Evolutionary conservation across 1,140 invertebrate species (phyloP), one percentile per base, ranked within the genome.

Genomic region (Caenorhabditis inopinata): DNA sequence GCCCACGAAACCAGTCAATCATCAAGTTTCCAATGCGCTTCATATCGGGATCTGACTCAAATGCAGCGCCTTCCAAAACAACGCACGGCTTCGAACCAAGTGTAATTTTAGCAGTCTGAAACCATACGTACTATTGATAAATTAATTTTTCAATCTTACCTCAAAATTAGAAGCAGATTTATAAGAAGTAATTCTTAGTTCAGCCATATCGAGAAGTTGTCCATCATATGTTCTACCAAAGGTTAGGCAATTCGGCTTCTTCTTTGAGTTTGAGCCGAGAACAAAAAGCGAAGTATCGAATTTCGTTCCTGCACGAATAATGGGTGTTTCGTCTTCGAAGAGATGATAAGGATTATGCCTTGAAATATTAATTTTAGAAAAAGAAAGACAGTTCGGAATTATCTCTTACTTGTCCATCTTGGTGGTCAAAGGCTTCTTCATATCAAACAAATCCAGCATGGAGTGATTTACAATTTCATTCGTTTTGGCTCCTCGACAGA

Each of bases 151-250:
- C 0, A 74, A 46, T 18, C 85, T 82, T 84, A 91, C 91, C 87
- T 93, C 92, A 84, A 96, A 95, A 38, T 94, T 93, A 51, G 91
- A 89, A 86, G 97, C 90, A 11, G 92, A 90, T 89, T 92, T 92
- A 87, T 93, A 97, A 51, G 93, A 92, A 81, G 94, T 93, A 18
- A 98, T 91, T 23, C 94, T 94, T 81, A 99, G 91, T 91, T 99
- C 97, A 84, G 96, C 92, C 95, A 99, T 97, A 88, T 99, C 97
- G 47, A 98, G 90, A 29, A 99, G 89, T 58, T 93, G 93, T 85
- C 93, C 91, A 89, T 99, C 94, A 90, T 93, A 98, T 84, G 94
- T 93, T 84, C 97, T 91, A 2, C 92, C 95, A 79, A 98, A 89
- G 38, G 97, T 90, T 51, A 98, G 88, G 90, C 97, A 97, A 86